Evolutionary conservation across 2,797 vertebrate genomes (phyloP).

Genomic region (Platalea minor): DNA sequence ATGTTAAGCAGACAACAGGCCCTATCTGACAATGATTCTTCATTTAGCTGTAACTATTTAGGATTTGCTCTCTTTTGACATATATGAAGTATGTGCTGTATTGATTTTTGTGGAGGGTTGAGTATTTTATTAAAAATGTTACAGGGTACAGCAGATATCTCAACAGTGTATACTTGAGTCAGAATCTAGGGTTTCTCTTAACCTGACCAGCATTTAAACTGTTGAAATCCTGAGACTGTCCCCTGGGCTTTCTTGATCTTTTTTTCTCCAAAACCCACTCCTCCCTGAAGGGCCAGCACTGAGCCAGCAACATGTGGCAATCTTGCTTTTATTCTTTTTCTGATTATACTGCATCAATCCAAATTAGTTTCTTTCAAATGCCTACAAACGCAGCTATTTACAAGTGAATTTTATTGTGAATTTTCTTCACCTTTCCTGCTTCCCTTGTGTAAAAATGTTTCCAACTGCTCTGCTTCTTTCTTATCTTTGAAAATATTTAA

Average conservation of each 20-base stretch:
- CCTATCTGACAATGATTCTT: neutral
- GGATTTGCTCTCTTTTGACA: neutral
- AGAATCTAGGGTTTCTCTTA: neutral
- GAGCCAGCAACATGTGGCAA: neutral
- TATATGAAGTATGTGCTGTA: neutral
- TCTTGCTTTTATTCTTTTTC: neutral
- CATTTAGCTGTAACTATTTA: neutral
- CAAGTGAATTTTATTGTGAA: neutral
- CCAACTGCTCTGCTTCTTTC: neutral
- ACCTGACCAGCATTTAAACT: neutral
- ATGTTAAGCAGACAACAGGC: neutral
- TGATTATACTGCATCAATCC: neutral
- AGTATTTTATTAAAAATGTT: neutral
- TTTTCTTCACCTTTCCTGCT: neutral
- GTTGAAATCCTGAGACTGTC: neutral
- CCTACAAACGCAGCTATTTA: neutral
- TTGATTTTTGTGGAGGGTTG: neutral
- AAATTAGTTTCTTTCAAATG: neutral
- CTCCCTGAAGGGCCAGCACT: neutral
- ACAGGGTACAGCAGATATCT: neutral
- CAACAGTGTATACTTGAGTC: neutral
- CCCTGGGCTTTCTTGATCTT: neutral
- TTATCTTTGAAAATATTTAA: neutral
- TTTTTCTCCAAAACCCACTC: neutral
- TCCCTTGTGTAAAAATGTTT: neutral